These are phyloP conservation scores for Scaptomyza parva DNA, from an alignment of 2,888 invertebrate species.

Conservation along the genomic window DNA sequence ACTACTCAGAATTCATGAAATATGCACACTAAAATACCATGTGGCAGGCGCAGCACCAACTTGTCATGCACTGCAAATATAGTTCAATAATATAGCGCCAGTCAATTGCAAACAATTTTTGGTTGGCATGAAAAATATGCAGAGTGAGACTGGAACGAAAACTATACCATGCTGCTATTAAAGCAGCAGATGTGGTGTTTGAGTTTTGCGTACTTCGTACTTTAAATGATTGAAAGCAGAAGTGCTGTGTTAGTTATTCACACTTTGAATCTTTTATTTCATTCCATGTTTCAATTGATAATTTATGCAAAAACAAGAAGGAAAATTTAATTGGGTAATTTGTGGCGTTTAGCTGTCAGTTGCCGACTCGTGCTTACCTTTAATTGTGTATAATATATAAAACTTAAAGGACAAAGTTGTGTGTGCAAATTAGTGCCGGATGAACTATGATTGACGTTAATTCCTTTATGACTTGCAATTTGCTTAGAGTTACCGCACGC, in stretches of 20 bases:
- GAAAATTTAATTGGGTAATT: conserved; percentile 39
- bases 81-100: conserved; percentile 27
- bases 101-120: conserved; percentile 21
- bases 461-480: conserved; percentile 32
- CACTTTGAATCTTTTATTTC: too few relatives aligned
- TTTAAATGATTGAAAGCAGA: too few relatives aligned
- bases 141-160: neutral
- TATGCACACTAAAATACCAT: conserved; percentile 52
- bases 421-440: neutral
- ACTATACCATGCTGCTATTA: too few relatives aligned
- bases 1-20: conserved; percentile 43
- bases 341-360: conserved; percentile 38
- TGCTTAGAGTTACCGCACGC: neutral
- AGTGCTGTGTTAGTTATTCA: neutral
- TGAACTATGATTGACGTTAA: conserved; percentile 45
- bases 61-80: conserved; percentile 26
- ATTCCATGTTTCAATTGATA: neutral
- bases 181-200: too few relatives aligned
- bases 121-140: neutral
- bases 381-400: conserved; percentile 2
- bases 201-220: too few relatives aligned
- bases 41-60: conserved; percentile 20
- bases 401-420: neutral
- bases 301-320: neutral
- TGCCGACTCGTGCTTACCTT: conserved; percentile 2